Base-by-base conservation (phyloP, 2,797 vertebrate species). In the Onychomys torridus region DNA sequence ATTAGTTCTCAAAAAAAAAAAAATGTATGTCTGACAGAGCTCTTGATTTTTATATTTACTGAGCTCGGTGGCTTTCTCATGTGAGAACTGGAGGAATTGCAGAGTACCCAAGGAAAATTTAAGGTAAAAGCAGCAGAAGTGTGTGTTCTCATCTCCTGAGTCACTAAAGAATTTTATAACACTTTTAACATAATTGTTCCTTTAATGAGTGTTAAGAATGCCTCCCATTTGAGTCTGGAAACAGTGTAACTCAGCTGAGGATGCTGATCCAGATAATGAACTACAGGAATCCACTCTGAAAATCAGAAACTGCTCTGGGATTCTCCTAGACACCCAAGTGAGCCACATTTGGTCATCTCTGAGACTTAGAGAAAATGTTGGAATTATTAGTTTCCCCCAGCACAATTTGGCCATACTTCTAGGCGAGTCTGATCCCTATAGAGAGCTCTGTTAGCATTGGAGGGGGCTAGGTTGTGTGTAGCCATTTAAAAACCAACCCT, bases 1-100 rank as follows among this genome's bases (percentile, higher is more conserved):
- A 71, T 91, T 78, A 95, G 91, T 96, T 97, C 55, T 85, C 69
- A 92, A 61, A 90, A 93, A 90, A n/a, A 93, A 92, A 40, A 87
- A 93, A 37, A 52, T 0, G 52, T 67, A 27, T 93, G 27, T 76
- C 71, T 82, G 71, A 77, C 37, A 43, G 27, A 43, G 81, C 61
- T 94, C 91, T 89, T n/a, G 3, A 29, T 79, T 95, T 77, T 76
- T 67, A 2, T 86, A 85, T 90, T 95, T 88, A 83, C 75, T 83
- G 61, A 85, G 65, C 59, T 63, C 63, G 46, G 61, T 19, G 34
- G 27, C 88, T 95, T 93, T 94, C 69, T 94, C 5, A 0, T 32
- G 29, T 79, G 61, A 76, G 27, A 87, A 67, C 19, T 91, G 29
- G 52, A 76, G 29, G 49, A 83, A 82, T 71, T 75, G 2, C 40